Percentiles rank a stretch among this genome's conserved stretches.
Evolutionary conservation across 2,797 vertebrate species (phyloP).

Genomic region (Channa striata): DNA sequence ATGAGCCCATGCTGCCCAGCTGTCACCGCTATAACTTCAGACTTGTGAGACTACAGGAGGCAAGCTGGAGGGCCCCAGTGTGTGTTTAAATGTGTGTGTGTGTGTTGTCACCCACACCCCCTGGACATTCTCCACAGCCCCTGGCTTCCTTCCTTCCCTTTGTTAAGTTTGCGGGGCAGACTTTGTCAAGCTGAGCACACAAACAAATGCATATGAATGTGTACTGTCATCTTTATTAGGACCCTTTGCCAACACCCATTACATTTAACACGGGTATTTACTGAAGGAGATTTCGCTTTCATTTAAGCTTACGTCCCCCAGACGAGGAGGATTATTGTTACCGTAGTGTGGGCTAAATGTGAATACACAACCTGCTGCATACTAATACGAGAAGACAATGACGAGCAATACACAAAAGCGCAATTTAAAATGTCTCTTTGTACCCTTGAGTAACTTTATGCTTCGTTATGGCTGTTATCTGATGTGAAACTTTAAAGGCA

Average conservation of each 20-base stretch:
- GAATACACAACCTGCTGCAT: slow-evolving; percentile 74
- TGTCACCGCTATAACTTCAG: slow-evolving; percentile 79
- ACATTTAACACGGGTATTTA: slow-evolving; percentile 76
- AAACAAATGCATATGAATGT: slow-evolving; percentile 86
- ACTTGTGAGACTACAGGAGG: slow-evolving; percentile 70
- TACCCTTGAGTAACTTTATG: slow-evolving; percentile 7
- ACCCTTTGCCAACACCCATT: slow-evolving; percentile 77
- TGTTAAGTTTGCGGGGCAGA: slow-evolving; percentile 81
- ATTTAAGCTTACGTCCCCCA: slow-evolving; percentile 52
- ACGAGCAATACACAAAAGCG: slow-evolving; percentile 22
- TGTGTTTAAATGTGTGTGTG: slow-evolving; percentile 44
- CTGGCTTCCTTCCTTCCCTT: slow-evolving; percentile 86
- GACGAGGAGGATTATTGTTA: slow-evolving; percentile 64
- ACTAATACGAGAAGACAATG: slow-evolving; percentile 48
- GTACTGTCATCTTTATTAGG: slow-evolving; percentile 83
- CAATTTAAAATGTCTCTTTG: slow-evolving; percentile 27
- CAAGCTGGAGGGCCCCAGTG: slow-evolving; percentile 66
- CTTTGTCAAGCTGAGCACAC: slow-evolving; percentile 87
- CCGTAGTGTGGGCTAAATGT: slow-evolving; percentile 47
- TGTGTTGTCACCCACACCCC: slow-evolving; percentile 63
- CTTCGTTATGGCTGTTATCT: slow-evolving; percentile 34
- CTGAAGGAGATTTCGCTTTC: slow-evolving; percentile 67
- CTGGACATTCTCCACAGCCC: slow-evolving; percentile 70
- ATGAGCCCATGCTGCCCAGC: slow-evolving; percentile 80
- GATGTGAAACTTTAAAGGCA: slow-evolving; percentile 31